Percentiles rank a stretch among this genome's conserved stretches.
These are phyloP conservation scores for Cistogaster globosa DNA, from an alignment of 2,888 invertebrate genomes.

Conservation along the genomic window DNA sequence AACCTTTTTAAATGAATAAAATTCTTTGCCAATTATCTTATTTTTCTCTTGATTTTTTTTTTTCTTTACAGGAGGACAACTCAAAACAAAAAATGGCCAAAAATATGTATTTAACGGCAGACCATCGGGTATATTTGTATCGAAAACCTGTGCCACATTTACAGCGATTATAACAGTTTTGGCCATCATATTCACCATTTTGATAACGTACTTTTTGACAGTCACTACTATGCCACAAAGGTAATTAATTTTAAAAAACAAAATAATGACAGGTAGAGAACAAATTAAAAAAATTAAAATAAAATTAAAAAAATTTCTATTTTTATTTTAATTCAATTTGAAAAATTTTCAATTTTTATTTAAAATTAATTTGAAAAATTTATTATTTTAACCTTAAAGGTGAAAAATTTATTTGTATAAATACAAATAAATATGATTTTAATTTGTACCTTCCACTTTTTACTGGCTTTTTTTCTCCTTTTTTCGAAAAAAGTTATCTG, in stretches of 20 bases:
- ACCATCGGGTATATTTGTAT: constrained; percentile 81
- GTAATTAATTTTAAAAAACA: constrained; percentile 75
- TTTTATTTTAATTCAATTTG: no score
- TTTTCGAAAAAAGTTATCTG: neutral
- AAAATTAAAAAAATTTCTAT: no score
- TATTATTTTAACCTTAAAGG: no score
- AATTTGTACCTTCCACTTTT: no score
- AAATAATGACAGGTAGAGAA: no score
- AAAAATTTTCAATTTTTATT: no score
- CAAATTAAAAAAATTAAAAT: no score
- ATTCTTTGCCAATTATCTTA: constrained; percentile 20
- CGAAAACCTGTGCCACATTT: constrained; percentile 79
- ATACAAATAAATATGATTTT: no score
- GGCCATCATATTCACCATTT: constrained; percentile 78
- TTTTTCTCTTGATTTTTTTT: constrained; percentile 12
- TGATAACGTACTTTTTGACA: constrained; percentile 81
- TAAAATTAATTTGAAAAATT: no score
- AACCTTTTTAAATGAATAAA: no score
- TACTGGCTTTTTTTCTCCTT: no score
- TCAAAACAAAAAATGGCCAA: constrained; percentile 83
- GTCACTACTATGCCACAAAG: constrained; percentile 75
- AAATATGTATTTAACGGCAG: constrained; percentile 83
- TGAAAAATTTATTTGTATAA: no score
- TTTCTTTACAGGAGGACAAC: constrained; percentile 81
- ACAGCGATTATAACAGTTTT: constrained; percentile 77